A percentile compares a stretch with the other conserved stretches of the same genome.
These are phyloP conservation scores for Anoplophora glabripennis DNA, from an alignment of 1,140 invertebrate species.

Conservation along the genomic window DNA sequence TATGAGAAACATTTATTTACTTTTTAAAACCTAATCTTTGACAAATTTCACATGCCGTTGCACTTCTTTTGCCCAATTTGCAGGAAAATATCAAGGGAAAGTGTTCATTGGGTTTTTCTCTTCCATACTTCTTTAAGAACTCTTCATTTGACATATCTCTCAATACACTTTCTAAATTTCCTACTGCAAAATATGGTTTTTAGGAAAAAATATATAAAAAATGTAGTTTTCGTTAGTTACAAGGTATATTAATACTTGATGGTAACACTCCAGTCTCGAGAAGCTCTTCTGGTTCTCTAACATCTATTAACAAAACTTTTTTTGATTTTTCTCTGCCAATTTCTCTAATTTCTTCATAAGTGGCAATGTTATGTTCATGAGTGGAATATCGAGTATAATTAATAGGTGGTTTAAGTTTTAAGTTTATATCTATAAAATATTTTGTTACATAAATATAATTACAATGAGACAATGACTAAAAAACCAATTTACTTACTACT, in stretches of 20 bases:
- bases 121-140: constrained; percentile 46
- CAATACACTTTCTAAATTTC: constrained; percentile 43
- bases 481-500: too few species aligned
- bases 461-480: too few species aligned
- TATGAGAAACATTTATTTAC: constrained; percentile 35
- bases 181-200: constrained; percentile 27
- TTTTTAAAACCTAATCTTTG: constrained; percentile 50
- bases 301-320: constrained; percentile 59
- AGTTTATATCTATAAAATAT: too few species aligned
- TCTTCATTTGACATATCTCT: constrained; percentile 40
- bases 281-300: constrained; percentile 64
- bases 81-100: constrained; percentile 52
- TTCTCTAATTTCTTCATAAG: constrained; percentile 46
- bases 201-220: background rate
- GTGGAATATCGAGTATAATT: constrained; percentile 3
- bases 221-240: constrained; percentile 49
- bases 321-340: constrained; percentile 45
- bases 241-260: constrained; percentile 67
- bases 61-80: constrained; percentile 49
- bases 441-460: too few species aligned
- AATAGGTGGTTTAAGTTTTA: too few species aligned
- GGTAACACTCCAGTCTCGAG: constrained; percentile 63
- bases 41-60: constrained; percentile 44
- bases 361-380: constrained; percentile 26
- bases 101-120: constrained; percentile 45